phyloP scores from a whole-genome alignment of 2,113 vertebrate genomes.

The Galbula dea region DNA sequence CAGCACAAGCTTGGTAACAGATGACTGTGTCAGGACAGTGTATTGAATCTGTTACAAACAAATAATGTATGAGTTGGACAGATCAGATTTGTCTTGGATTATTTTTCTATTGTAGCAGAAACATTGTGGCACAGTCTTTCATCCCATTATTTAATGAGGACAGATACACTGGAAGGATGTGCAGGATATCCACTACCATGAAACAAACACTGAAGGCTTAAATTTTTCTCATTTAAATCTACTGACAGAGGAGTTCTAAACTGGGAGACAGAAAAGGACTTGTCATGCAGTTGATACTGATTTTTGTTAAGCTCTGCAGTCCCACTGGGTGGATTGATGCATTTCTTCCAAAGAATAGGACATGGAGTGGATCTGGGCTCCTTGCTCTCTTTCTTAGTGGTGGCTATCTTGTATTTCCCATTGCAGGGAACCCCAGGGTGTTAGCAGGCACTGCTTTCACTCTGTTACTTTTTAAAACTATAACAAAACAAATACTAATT shows the following conservation, averaged over 20 bases:
- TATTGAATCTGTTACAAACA: constrained; percentile 27
- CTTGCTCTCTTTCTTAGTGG: background rate
- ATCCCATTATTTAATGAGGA: background rate
- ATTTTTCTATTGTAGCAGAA: background rate
- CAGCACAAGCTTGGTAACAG: constrained; percentile 28
- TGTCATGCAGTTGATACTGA: background rate
- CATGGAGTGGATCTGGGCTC: background rate
- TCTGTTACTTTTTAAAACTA: background rate
- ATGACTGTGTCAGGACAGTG: background rate
- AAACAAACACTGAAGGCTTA: background rate
- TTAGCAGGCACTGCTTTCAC: background rate
- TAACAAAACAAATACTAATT: background rate
- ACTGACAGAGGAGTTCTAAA: background rate
- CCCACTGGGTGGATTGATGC: background rate
- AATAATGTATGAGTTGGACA: constrained; percentile 27
- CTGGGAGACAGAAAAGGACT: background rate
- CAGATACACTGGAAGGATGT: background rate
- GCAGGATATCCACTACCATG: background rate
- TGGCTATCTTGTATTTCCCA: background rate
- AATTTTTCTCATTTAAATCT: background rate
- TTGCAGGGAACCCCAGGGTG: background rate
- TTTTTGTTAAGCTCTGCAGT: background rate
- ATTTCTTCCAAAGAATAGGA: background rate
- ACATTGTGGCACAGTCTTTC: background rate
- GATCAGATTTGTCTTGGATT: background rate